These are phyloP conservation scores for Sebastes itinus DNA, from an alignment of 2,797 vertebrate species.

Conservation along the genomic window DNA sequence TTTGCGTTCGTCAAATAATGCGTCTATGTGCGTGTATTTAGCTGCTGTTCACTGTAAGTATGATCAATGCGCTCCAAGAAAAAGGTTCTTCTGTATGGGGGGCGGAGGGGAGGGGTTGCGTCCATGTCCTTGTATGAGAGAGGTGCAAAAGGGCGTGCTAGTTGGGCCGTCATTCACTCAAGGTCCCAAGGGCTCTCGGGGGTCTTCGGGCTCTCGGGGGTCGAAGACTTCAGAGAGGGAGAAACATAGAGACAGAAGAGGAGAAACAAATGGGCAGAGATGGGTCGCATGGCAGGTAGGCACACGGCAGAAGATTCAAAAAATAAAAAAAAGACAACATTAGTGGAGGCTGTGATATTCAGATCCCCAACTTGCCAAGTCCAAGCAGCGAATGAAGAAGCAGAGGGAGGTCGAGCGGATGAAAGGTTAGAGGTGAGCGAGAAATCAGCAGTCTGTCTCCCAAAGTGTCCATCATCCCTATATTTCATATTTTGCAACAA, in stretches of 20 bases:
- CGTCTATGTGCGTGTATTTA: slow-evolving; percentile 38
- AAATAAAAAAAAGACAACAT: slow-evolving; percentile 63
- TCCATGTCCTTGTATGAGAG: slow-evolving; percentile 72
- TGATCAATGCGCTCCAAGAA: slow-evolving; percentile 63
- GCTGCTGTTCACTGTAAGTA: slow-evolving; percentile 61
- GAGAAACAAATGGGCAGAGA: slow-evolving; percentile 85
- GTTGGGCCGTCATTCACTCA: slow-evolving; percentile 82
- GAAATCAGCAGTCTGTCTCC: slow-evolving; percentile 64
- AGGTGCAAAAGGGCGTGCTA: slow-evolving; percentile 67
- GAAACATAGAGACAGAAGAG: slow-evolving; percentile 83
- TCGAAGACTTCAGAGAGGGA: slow-evolving; percentile 84
- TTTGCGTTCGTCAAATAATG: slow-evolving; percentile 52
- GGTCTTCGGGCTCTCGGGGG: slow-evolving; percentile 84
- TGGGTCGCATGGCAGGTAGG: slow-evolving; percentile 73
- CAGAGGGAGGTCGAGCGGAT: slow-evolving; percentile 70
- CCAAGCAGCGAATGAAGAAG: slow-evolving; percentile 80
- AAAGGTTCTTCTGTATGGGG: slow-evolving; percentile 64
- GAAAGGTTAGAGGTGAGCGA: slow-evolving; percentile 67
- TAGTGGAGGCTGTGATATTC: slow-evolving; percentile 52
- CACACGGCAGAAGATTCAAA: slow-evolving; percentile 62
- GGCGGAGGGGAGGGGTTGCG: slow-evolving; percentile 1
- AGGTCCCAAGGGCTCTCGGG: slow-evolving; percentile 85
- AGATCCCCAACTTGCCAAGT: slow-evolving; percentile 72
- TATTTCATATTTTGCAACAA: slow-evolving; percentile 74
- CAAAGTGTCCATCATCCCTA: slow-evolving; percentile 67